Evolutionary conservation across 2,113 vertebrate genomes (phyloP).

Genomic region (Brachirus orientalis): DNA sequence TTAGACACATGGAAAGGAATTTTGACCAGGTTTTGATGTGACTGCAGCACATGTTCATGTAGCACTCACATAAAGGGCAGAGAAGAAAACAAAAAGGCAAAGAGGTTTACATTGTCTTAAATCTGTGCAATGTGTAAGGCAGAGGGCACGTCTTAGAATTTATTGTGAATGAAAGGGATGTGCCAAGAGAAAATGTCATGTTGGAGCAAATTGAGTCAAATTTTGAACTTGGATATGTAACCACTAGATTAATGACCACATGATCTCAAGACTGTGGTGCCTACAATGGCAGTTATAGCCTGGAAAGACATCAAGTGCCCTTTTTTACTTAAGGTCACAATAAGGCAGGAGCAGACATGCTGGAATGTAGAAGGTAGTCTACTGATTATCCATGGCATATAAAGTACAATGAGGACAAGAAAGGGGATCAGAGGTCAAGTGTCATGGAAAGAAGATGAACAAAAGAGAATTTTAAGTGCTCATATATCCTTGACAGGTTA

Average conservation of each 20-base stretch:
- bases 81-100: not conserved
- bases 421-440: slow-evolving; percentile 68
- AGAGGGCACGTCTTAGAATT: slow-evolving; percentile 1
- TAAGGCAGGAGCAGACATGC: slow-evolving; percentile 39
- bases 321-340: slow-evolving; percentile 36
- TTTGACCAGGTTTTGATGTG: slow-evolving; percentile 34
- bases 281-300: slow-evolving; percentile 23
- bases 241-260: slow-evolving; percentile 4
- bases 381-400: slow-evolving; percentile 69
- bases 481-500: slow-evolving; percentile 59
- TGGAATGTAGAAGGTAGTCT: slow-evolving; percentile 59
- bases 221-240: slow-evolving; percentile 25
- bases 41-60: slow-evolving; percentile 1
- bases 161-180: slow-evolving; percentile 1
- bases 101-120: not conserved
- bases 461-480: slow-evolving; percentile 56
- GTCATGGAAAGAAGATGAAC: slow-evolving; percentile 52
- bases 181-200: slow-evolving; percentile 28
- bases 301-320: slow-evolving; percentile 2
- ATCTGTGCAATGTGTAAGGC: not conserved
- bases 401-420: slow-evolving; percentile 53
- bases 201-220: slow-evolving; percentile 39
- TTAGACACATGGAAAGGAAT: too few species aligned
- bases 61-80: slow-evolving; percentile 1
- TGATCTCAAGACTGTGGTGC: slow-evolving; percentile 23